These are phyloP conservation scores for Drosophila dunni DNA, from an alignment of 1,140 invertebrate species.

Conservation along the genomic window DNA sequence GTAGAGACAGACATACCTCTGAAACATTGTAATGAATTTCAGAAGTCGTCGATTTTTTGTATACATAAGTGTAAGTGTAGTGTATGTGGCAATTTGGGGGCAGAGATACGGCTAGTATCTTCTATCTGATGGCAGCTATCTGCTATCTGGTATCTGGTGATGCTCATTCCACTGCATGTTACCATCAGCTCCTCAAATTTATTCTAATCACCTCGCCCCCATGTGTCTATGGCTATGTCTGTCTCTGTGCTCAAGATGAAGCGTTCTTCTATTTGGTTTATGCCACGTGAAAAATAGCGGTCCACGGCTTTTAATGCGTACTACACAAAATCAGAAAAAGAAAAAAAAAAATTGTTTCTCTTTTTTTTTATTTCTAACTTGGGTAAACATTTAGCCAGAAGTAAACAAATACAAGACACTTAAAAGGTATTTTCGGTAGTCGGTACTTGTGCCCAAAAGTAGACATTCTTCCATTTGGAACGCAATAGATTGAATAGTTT, in stretches of 20 bases:
- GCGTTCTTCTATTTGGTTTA: conserved; percentile 48
- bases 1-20: too few relatives aligned
- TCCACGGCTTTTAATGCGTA: conserved; percentile 72
- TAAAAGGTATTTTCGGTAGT: conserved; percentile 79
- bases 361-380: conserved; percentile 73
- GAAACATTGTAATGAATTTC: conserved; percentile 18
- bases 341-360: too few relatives aligned
- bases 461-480: conserved; percentile 60
- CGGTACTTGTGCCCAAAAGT: conserved; percentile 76
- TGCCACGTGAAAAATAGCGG: conserved; percentile 76
- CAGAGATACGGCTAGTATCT: background rate
- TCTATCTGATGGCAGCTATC: conserved; percentile 42
- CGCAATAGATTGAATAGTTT: conserved; percentile 7
- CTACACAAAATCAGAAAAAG: conserved; percentile 42
- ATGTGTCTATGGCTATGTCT: conserved; percentile 6
- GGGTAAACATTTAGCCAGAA: conserved; percentile 78
- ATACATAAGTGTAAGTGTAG: conserved; percentile 13
- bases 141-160: conserved; percentile 55
- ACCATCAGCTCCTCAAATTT: conserved; percentile 54
- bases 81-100: conserved; percentile 25
- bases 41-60: conserved; percentile 9
- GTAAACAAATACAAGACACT: conserved; percentile 81
- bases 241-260: conserved; percentile 16
- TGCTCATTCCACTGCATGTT: conserved; percentile 50
- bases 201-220: conserved; percentile 53